A percentile compares a stretch with the other conserved stretches of the same genome.
Conservation (phyloP, 1,140 invertebrate genomes). For the Mercenaria mercenaria region DNA sequence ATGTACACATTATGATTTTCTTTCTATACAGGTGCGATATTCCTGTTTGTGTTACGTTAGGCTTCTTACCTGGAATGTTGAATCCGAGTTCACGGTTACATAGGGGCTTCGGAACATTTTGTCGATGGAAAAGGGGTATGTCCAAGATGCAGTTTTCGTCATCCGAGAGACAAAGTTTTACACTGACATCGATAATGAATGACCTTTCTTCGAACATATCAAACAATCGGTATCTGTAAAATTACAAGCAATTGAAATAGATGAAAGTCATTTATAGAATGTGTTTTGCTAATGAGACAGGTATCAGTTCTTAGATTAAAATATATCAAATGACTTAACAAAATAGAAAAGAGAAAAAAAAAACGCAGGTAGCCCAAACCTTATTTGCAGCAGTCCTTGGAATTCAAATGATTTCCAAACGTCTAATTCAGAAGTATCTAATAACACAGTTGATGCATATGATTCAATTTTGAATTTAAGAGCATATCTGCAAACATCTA, state of each 20-base stretch:
- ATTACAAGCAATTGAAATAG: too few relatives aligned
- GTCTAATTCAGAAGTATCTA: constrained; percentile 4
- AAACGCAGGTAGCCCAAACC: too few relatives aligned
- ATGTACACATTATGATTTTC: too few relatives aligned
- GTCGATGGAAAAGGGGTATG: neutral
- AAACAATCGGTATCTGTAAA: constrained; percentile 22
- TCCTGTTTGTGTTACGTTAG: too few relatives aligned
- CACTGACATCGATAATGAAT: neutral
- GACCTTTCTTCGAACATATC: neutral
- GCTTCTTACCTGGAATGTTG: neutral
- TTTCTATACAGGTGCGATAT: too few relatives aligned
- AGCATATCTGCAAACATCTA: neutral
- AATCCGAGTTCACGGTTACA: neutral
- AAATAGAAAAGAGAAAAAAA: too few relatives aligned
- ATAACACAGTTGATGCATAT: neutral
- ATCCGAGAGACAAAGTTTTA: neutral
- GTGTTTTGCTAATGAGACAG: too few relatives aligned
- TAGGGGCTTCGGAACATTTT: neutral
- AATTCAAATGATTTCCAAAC: constrained; percentile 7
- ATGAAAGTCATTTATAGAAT: too few relatives aligned
- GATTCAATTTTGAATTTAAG: constrained; percentile 5
- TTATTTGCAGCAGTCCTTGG: constrained; percentile 1
- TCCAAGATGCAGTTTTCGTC: constrained; percentile 18
- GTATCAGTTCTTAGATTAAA: too few relatives aligned
- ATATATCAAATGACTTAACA: too few relatives aligned